Base-by-base conservation (phyloP, 1,140 invertebrate genomes). In the Penaeus vannamei region DNA sequence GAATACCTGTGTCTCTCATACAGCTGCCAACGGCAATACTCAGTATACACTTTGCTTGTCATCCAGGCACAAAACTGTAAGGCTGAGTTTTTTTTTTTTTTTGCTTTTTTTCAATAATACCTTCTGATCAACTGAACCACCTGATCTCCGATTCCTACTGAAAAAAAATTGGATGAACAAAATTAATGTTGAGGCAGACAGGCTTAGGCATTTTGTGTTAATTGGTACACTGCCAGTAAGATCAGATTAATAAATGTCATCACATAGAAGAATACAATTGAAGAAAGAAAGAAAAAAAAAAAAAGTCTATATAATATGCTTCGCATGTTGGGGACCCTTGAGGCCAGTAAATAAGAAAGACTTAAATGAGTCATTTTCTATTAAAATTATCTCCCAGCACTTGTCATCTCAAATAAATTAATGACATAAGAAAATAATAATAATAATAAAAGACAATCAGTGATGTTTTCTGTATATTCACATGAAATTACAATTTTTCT, bases 371-470 rank as follows among this genome's bases (percentile, higher is more conserved):
- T n/a, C 0, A 26, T 81, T 81, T 59, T 80, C 26, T 53, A n/a
- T 26, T 26, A 14, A 20, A 59, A 81, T 59, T 17, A 81, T 59
- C 46, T 81, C 79, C 42, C 79, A 80, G 42, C 77, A 80, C 79
- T 60, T 59, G 79, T 81, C 79, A 26, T 59, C 79, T 60, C 60
- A n/a, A 81, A 81, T 81, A 81, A 81, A 81, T 81, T 81, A 81
- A 20, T 81, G 36, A 81, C 29, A 81, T 81, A 81, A 8, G 17
- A 53, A 14, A 14, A 53, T 46, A 53, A 53, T 53, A 17, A 46
- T 81, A 59, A 29, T 59, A 81, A 81, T 23, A 81, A 17, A 14
- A 81, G 79, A 81, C 46, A 81, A 26, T 59, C 22, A 36, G 46
- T 59, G 79, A 32, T 46, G 60, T 81, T 59, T 81, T 81, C 60